Evolutionary conservation across 2,888 invertebrate species (phyloP).

Genomic region (Drosophila macrospina): DNA sequence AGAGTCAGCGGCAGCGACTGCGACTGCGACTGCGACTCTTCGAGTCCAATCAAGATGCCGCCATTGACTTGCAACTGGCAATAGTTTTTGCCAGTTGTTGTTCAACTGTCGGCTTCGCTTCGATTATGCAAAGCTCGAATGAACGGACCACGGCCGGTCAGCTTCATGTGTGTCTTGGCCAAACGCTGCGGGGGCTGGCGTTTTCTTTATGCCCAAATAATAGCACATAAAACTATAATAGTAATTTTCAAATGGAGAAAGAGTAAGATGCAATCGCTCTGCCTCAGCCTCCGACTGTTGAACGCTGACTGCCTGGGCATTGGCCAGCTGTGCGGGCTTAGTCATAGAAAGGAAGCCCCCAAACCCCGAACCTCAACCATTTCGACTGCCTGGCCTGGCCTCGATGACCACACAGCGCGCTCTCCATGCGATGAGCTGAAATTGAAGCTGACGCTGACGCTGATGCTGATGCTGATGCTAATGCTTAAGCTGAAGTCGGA

Average conservation of each 20-base stretch:
- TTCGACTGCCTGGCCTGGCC: constrained; percentile 35
- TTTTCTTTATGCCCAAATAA: constrained; percentile 78
- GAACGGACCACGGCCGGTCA: neutral
- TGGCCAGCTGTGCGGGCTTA: constrained; percentile 75
- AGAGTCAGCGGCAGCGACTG: constrained; percentile 19
- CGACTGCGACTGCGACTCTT: constrained; percentile 16
- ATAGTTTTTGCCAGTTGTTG: constrained; percentile 42
- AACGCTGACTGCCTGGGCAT: constrained; percentile 16
- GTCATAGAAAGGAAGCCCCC: constrained; percentile 71
- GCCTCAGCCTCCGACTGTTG: constrained; percentile 1
- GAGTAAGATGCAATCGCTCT: constrained; percentile 71
- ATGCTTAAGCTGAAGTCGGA: no score
- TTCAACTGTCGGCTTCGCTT: constrained; percentile 45
- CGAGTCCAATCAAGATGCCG: constrained; percentile 74
- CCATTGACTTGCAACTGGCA: constrained; percentile 47
- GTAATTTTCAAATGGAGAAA: constrained; percentile 79
- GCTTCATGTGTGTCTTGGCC: constrained; percentile 63
- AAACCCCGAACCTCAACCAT: constrained; percentile 11
- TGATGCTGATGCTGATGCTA: neutral
- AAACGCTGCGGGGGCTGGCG: constrained; percentile 75
- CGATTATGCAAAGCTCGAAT: constrained; percentile 68
- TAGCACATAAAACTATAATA: constrained; percentile 81
- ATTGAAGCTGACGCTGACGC: constrained; percentile 46
- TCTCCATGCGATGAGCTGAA: constrained; percentile 54
- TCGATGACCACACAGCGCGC: constrained; percentile 70